phyloP scores from a whole-genome alignment of 2,797 vertebrate genomes.

The Sylvilagus floridanus region DNA sequence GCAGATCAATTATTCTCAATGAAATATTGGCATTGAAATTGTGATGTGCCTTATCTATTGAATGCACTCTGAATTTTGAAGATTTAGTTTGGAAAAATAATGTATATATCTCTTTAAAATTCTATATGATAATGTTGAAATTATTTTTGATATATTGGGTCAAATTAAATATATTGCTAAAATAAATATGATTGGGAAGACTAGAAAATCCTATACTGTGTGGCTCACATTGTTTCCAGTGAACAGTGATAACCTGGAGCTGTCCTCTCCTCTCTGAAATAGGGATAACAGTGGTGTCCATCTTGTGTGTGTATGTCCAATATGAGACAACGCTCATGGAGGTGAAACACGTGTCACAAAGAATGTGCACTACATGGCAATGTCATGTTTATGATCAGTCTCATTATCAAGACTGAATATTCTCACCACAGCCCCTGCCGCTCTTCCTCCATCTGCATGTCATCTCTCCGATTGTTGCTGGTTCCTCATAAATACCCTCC shows the following conservation, averaged over 20 bases:
- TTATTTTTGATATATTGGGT: not conserved
- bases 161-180: not conserved
- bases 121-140: not conserved
- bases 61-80: not conserved
- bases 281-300: not conserved
- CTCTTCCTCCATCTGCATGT: too few species aligned
- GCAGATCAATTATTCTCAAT: not conserved
- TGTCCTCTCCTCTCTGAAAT: not conserved
- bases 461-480: too few species aligned
- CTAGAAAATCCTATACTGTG: rapidly evolving
- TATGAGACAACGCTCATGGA: not conserved
- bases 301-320: not conserved
- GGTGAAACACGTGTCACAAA: not conserved
- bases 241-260: not conserved
- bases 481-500: too few species aligned
- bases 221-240: not conserved
- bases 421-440: too few species aligned
- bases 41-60: rapidly evolving
- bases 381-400: not conserved
- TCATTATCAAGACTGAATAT: not conserved
- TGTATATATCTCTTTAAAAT: not conserved
- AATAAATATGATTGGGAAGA: not conserved
- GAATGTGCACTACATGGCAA: not conserved
- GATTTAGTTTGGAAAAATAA: not conserved
- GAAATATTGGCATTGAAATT: not conserved